Conservation (phyloP, 2,113 vertebrate genomes). For the Oryzias melastigma region DNA sequence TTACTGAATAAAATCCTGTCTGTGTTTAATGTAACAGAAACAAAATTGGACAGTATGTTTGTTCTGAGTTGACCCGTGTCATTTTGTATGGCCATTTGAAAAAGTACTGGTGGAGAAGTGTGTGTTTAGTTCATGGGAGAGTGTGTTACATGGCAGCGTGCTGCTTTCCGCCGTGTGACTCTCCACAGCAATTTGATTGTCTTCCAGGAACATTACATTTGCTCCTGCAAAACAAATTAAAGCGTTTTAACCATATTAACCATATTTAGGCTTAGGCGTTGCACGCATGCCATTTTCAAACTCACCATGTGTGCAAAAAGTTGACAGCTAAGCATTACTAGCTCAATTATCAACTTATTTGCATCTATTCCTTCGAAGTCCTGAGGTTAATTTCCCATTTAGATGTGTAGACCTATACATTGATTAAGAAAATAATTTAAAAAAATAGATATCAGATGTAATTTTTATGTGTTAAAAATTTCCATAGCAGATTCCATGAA, state of each 20-base stretch:
- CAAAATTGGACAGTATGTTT: conserved; percentile 56
- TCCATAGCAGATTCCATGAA: too few species aligned
- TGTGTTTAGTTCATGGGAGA: conserved; percentile 20
- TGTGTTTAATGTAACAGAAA: conserved; percentile 60
- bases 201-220: conserved; percentile 62
- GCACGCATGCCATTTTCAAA: conserved; percentile 35
- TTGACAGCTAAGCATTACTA: conserved; percentile 52
- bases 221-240: conserved; percentile 60
- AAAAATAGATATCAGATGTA: too few species aligned
- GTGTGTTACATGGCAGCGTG: conserved; percentile 31
- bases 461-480: too few species aligned
- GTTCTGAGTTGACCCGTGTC: conserved; percentile 39
- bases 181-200: conserved; percentile 69
- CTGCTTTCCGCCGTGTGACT: conserved; percentile 62
- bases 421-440: too few species aligned
- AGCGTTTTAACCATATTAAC: conserved; percentile 52
- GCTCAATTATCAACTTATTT: conserved; percentile 18
- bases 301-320: conserved; percentile 28
- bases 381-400: conserved; percentile 30
- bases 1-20: conserved; percentile 32
- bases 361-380: not conserved
- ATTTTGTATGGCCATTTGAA: conserved; percentile 31
- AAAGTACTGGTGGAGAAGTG: conserved; percentile 19
- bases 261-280: conserved; percentile 39
- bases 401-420: not conserved